Conservation (phyloP, 2,797 vertebrate genomes). For the Poliocrania exsul region DNA sequence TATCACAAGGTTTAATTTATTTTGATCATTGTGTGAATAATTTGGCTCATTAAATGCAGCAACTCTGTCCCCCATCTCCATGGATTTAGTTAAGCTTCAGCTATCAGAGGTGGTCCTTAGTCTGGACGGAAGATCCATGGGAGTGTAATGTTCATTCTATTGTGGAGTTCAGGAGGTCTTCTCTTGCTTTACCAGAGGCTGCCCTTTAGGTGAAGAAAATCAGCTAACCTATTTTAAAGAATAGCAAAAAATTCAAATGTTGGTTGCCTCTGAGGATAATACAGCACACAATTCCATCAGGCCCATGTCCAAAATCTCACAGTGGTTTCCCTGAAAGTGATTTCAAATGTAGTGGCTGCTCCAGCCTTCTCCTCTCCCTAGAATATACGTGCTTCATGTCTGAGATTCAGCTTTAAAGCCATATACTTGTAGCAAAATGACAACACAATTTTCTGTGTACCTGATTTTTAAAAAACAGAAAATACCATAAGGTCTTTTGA, state of each 20-base stretch:
- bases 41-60: not conserved
- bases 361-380: not conserved
- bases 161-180: not conserved
- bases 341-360: not conserved
- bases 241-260: not conserved
- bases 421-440: slow-evolving; percentile 52
- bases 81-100: not conserved
- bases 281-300: not conserved
- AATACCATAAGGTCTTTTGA: slow-evolving; percentile 64
- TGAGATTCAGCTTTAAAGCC: slow-evolving; percentile 14
- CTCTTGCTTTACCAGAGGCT: not conserved
- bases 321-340: not conserved
- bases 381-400: slow-evolving; percentile 42
- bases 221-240: slow-evolving; percentile 8
- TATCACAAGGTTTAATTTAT: slow-evolving; percentile 46
- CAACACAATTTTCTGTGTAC: slow-evolving; percentile 63
- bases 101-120: not conserved
- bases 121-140: not conserved
- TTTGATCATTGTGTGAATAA: slow-evolving; percentile 4
- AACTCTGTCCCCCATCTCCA: not conserved
- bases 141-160: not conserved
- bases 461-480: slow-evolving; percentile 71
- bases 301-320: not conserved
- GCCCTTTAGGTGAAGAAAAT: not conserved
- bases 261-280: not conserved